Evolutionary conservation across 2,797 vertebrate genomes (phyloP), one percentile per base, ranked within the genome.

Genomic region (Hirundo rustica): DNA sequence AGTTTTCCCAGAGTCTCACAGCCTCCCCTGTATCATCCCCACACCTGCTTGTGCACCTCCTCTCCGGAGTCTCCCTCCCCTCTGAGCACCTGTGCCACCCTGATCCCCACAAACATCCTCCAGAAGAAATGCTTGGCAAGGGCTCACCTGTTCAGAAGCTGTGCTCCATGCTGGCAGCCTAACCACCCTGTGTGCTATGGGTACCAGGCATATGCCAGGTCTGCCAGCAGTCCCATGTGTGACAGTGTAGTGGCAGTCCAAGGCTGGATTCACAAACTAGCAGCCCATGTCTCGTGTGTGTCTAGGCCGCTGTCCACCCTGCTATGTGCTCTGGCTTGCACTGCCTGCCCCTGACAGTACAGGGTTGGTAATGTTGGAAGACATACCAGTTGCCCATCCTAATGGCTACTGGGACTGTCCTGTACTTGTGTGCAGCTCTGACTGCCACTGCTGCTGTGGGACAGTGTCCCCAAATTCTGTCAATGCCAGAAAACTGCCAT

Each of bases 181-280:
- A 60, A 30, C 75, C 38, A 51, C 32, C 30, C 34, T 53, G 7
- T 27, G 11, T 86, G 70, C 68, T 50, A 4, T 1, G 0, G 61
- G 6, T 50, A 57, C 27, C 0, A 2, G 47, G 25, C 44, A 70
- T 13, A 5, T 50, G 66, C 54, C 62, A 75, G 55, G 18, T 47
- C 71, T 1, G 8, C 51, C 48, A 58, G 36, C 44, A 79, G 30
- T 45, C 34, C 0, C 0, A 3, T 5, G 22, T 45, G 53, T 75
- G 80, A 48, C 30, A 74, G 30, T 27, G 16, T 22, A 51, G 68
- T 60, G 48, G 47, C 71, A 76, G 53, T 22, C 27, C n/a, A 51
- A 60, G 60, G 32, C 65, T 67, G 57, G 11, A 18, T 30, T 79
- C 45, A 27, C 45, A 60, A 18, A 9, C 0, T 17, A 30, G 47